phyloP scores from a whole-genome alignment of 1,140 invertebrate species.

The Lepidurus apus region DNA sequence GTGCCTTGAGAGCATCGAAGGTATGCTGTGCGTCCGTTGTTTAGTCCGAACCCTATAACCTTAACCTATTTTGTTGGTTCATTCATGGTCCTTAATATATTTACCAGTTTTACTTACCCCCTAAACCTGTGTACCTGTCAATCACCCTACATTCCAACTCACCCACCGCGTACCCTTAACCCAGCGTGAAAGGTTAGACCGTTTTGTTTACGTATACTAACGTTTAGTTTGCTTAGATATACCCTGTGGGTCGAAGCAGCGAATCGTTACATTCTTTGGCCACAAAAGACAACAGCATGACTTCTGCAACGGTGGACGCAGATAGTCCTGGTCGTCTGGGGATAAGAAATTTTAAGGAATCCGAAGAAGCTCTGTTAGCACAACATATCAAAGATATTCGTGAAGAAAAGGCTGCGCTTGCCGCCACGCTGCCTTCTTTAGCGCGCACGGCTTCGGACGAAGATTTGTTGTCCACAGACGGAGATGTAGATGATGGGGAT shows the following conservation, averaged over 20 bases:
- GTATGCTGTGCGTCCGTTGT: conserved; percentile 43
- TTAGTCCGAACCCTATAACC: conserved; percentile 2
- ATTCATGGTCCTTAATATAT: not conserved
- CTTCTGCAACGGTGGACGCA: not conserved
- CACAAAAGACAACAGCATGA: not conserved
- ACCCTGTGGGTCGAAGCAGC: not conserved
- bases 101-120: not conserved
- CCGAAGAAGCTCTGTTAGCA: conserved; percentile 60
- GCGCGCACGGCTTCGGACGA: conserved; percentile 75
- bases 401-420: conserved; percentile 75
- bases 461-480: conserved; percentile 62
- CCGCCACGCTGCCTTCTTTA: conserved; percentile 68
- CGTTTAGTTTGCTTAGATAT: conserved; percentile 28
- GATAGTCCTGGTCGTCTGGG: not conserved
- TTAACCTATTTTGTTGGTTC: not conserved
- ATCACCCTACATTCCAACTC: not conserved
- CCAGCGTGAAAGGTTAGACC: conserved; percentile 1
- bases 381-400: conserved; percentile 67
- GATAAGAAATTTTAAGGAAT: conserved; percentile 26
- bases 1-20: conserved; percentile 65
- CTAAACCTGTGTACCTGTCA: not conserved
- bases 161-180: not conserved
- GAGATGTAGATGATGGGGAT: conserved; percentile 51
- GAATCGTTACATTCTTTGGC: not conserved
- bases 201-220: conserved; percentile 24